Evolutionary conservation across 2,888 invertebrate species (phyloP).

Genomic region (Pyralis farinalis): DNA sequence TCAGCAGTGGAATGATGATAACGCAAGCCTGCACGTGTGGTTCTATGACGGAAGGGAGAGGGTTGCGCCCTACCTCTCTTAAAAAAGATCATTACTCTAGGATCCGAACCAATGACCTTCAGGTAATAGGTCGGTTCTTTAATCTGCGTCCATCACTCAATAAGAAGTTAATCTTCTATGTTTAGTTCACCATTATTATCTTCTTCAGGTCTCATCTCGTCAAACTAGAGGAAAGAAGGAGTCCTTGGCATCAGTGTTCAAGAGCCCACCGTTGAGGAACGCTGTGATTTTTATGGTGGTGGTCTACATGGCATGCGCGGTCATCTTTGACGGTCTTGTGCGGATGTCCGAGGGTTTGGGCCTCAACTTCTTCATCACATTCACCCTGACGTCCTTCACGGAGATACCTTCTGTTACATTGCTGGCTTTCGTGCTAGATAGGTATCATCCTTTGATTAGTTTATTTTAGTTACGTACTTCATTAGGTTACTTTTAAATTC

Average conservation of each 20-base stretch:
- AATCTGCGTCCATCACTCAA: too few relatives aligned
- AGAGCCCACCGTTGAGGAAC: constrained; percentile 44
- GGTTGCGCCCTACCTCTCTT: too few relatives aligned
- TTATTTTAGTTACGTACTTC: too few relatives aligned
- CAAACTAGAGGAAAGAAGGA: constrained; percentile 50
- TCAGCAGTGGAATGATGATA: too few relatives aligned
- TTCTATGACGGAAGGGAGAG: too few relatives aligned
- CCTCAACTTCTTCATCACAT: constrained; percentile 68
- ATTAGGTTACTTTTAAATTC: too few relatives aligned
- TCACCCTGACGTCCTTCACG: constrained; percentile 66
- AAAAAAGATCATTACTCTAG: too few relatives aligned
- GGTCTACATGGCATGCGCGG: constrained; percentile 61
- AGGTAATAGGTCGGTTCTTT: too few relatives aligned
- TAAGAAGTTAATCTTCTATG: too few relatives aligned
- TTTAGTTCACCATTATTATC: background rate
- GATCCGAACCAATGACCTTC: too few relatives aligned
- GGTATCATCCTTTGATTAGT: too few relatives aligned
- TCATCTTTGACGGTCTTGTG: constrained; percentile 70
- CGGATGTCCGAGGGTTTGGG: constrained; percentile 67
- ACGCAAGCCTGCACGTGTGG: too few relatives aligned
- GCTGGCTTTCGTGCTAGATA: constrained; percentile 57
- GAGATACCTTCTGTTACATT: constrained; percentile 69
- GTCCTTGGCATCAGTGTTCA: constrained; percentile 46
- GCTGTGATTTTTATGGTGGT: constrained; percentile 51
- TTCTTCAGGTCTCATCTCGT: constrained; percentile 47